Percentiles rank a stretch among this genome's conserved stretches.
Conservation (phyloP, 1,140 invertebrate genomes). For the Muscidifurax raptorellus region DNA sequence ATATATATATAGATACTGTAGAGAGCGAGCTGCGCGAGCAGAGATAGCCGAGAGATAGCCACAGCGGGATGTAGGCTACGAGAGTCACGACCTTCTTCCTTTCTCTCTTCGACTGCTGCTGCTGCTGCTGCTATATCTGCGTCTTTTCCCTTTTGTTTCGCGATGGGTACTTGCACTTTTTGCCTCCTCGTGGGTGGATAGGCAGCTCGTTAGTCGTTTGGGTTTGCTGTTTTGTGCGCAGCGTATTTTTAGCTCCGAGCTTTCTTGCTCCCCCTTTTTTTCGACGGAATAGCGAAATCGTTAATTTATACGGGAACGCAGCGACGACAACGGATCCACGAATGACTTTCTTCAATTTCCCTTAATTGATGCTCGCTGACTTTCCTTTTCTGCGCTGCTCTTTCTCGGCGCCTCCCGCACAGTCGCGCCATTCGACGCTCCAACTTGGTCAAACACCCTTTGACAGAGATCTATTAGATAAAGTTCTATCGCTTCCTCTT, state of each 20-base stretch:
- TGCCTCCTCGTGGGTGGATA: not conserved
- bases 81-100: constrained; percentile 74
- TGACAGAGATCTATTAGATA: constrained; percentile 17
- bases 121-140: not conserved
- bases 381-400: not conserved
- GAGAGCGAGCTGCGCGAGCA: not conserved
- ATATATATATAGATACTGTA: too few relatives aligned
- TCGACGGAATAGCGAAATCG: not conserved
- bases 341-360: constrained; percentile 33
- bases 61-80: constrained; percentile 72
- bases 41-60: constrained; percentile 42
- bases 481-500: constrained; percentile 30
- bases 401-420: not conserved
- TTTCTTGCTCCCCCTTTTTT: not conserved
- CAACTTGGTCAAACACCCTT: constrained; percentile 24
- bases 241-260: too few relatives aligned
- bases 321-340: not conserved
- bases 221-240: not conserved
- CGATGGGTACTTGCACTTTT: not conserved
- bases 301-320: not conserved
- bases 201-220: not conserved
- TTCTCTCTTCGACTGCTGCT: constrained; percentile 54
- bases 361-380: constrained; percentile 4
- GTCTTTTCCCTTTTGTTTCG: constrained; percentile 45
- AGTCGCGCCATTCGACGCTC: not conserved